phyloP scores from a whole-genome alignment of 2,797 vertebrate species.

The Erpetoichthys calabaricus region DNA sequence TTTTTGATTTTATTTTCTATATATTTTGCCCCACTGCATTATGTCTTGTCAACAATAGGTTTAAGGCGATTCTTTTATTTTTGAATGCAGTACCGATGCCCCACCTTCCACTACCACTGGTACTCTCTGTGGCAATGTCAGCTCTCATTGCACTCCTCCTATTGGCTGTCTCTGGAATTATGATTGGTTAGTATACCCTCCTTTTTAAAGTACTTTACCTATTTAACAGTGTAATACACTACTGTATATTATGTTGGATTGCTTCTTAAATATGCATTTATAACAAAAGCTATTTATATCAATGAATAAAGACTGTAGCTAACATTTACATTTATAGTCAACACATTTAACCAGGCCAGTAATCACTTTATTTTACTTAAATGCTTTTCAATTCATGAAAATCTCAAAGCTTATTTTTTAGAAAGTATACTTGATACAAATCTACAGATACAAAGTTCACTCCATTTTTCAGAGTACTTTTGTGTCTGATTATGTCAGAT shows the following conservation, averaged over 20 bases:
- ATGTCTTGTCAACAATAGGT: too few species aligned
- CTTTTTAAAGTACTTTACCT: not conserved
- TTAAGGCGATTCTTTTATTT: too few species aligned
- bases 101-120: constrained; percentile 73
- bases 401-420: too few species aligned
- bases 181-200: constrained; percentile 75
- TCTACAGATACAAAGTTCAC: too few species aligned
- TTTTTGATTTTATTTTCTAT: too few species aligned
- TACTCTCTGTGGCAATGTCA: constrained; percentile 84
- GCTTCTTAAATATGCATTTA: not conserved
- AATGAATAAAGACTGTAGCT: not conserved
- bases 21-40: too few species aligned
- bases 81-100: constrained; percentile 23
- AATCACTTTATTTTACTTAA: too few species aligned
- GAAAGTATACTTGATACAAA: too few species aligned
- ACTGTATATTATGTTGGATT: not conserved
- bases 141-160: constrained; percentile 86
- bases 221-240: not conserved
- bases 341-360: too few species aligned
- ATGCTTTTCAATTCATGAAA: too few species aligned
- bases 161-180: constrained; percentile 85
- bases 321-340: not conserved
- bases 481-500: too few species aligned
- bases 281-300: not conserved
- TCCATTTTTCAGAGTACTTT: too few species aligned